A percentile compares a stretch with the other conserved stretches of the same genome.
Conservation (phyloP, 2,797 vertebrate species). For the Psittacula echo region DNA sequence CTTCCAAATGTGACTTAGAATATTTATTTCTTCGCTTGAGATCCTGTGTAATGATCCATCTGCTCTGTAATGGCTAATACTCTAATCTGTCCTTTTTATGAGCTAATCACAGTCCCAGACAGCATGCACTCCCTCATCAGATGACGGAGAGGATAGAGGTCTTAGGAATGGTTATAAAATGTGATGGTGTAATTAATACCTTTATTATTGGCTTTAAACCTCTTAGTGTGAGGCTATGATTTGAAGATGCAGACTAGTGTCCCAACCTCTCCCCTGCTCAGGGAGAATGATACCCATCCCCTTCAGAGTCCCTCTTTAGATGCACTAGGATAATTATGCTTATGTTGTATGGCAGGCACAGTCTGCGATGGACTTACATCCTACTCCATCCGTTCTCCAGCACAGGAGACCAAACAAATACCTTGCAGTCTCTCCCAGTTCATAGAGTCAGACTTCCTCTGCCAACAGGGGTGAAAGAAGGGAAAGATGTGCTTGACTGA, state of each 20-base stretch:
- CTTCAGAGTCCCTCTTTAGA: background rate
- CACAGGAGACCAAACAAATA: background rate
- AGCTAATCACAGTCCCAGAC: conserved; percentile 63
- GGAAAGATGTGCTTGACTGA: background rate
- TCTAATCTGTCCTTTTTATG: conserved; percentile 62
- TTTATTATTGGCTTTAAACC: conserved; percentile 39
- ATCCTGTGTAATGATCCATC: conserved; percentile 60
- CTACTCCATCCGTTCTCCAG: background rate
- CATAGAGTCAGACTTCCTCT: background rate
- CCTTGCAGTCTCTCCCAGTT: background rate
- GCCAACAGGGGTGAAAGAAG: background rate
- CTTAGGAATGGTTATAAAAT: conserved; percentile 48
- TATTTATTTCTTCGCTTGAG: conserved; percentile 68
- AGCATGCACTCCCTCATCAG: conserved; percentile 24
- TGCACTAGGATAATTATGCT: background rate
- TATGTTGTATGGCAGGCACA: background rate
- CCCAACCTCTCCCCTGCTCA: background rate
- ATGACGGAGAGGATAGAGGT: conserved; percentile 58
- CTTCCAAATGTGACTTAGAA: conserved; percentile 23
- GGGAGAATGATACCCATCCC: background rate
- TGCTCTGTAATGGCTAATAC: conserved; percentile 72
- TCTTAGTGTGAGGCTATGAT: background rate
- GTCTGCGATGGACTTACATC: background rate
- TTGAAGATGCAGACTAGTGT: background rate
- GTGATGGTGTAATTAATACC: conserved; percentile 47